Evolutionary conservation across 2,888 invertebrate genomes (phyloP).

Genomic region (Tachystola acroxantha): DNA sequence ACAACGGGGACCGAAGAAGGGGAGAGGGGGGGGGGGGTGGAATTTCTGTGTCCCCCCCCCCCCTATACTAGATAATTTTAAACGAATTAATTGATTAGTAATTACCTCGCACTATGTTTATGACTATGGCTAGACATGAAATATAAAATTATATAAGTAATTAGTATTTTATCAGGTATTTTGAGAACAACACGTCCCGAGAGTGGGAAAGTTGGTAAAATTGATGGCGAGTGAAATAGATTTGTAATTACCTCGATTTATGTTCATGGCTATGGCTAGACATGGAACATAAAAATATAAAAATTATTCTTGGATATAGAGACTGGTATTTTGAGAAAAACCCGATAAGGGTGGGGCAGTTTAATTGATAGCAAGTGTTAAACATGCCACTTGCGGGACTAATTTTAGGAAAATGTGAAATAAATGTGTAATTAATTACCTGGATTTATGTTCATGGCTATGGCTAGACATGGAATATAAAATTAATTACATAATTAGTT

Average conservation of each 20-base stretch:
- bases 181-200: no score
- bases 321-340: no score
- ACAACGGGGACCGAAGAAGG: no score
- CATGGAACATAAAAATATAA: slow-evolving; percentile 21
- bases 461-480: slow-evolving; percentile 24
- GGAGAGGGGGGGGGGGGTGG: no score
- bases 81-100: slow-evolving; percentile 3
- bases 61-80: no score
- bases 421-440: slow-evolving; percentile 20
- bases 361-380: no score
- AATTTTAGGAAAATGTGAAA: no score
- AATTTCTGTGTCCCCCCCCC: no score
- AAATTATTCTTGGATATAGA: not conserved
- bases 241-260: slow-evolving; percentile 24
- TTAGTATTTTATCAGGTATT: not conserved
- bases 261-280: slow-evolving; percentile 23
- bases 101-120: slow-evolving; percentile 29
- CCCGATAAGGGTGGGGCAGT: no score
- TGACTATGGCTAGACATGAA: slow-evolving; percentile 24
- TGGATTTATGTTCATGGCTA: slow-evolving; percentile 24
- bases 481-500: slow-evolving; percentile 5
- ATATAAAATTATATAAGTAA: slow-evolving; percentile 15
- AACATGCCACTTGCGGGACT: no score
- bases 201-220: no score
- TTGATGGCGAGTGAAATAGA: no score